Conservation (phyloP, 2,888 invertebrate species). For the Hypena proboscidalis region DNA sequence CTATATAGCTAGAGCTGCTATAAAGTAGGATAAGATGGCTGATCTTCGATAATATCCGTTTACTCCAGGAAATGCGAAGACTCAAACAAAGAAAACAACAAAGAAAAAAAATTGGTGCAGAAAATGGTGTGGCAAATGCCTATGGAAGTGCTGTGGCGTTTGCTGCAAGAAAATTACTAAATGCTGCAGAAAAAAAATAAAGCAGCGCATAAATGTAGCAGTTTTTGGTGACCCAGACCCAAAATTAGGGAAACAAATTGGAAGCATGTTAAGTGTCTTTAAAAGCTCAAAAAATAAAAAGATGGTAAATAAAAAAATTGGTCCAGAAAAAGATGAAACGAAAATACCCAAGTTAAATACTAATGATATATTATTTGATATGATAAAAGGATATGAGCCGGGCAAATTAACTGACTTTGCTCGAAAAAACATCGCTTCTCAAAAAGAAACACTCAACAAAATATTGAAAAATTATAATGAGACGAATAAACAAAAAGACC, state of each 20-base stretch:
- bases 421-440: too few species aligned
- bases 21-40: background rate
- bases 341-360: background rate
- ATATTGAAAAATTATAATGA: background rate
- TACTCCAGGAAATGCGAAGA: conserved; percentile 9
- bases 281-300: too few species aligned
- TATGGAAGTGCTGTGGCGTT: background rate
- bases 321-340: background rate
- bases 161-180: background rate
- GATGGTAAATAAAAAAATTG: background rate
- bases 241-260: background rate
- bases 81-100: background rate
- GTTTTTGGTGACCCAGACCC: conserved; percentile 1
- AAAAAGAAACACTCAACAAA: too few species aligned
- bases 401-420: background rate
- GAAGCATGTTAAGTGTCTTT: too few species aligned
- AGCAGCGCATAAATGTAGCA: too few species aligned
- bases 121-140: background rate
- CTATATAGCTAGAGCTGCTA: too few species aligned
- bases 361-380: conserved; percentile 1
- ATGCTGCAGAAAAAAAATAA: background rate
- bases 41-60: conserved; percentile 1
- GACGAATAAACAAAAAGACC: background rate
- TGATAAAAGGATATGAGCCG: background rate
- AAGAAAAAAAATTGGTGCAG: conserved; percentile 7